Percentiles rank a stretch among this genome's conserved stretches.
phyloP scores from a whole-genome alignment of 1,140 invertebrate genomes.

The Bradynema listronoti region DNA sequence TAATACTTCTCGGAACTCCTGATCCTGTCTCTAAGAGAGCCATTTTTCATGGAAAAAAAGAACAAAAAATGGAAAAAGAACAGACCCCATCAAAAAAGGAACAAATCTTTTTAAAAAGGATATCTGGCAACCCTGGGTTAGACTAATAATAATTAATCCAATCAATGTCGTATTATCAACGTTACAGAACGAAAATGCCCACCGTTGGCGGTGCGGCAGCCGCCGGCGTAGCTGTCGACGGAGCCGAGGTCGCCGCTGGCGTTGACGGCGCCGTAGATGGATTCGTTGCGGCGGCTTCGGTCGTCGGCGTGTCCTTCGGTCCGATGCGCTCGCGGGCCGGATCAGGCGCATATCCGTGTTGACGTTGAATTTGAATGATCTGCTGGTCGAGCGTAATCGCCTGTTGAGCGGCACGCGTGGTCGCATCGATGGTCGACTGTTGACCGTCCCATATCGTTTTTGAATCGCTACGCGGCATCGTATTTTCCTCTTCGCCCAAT shows the following conservation, averaged over 20 bases:
- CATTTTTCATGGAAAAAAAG: no score
- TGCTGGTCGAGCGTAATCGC: conserved; percentile 76
- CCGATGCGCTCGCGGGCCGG: conserved; percentile 60
- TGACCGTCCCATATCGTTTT: conserved; percentile 95
- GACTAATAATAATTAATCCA: no score
- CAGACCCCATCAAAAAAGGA: no score
- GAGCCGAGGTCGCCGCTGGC: not conserved
- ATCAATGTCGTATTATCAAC: no score
- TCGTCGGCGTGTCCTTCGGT: conserved; percentile 4
- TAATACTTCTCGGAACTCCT: no score
- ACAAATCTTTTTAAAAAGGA: no score
- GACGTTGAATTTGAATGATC: conserved; percentile 49
- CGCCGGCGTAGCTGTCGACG: not conserved
- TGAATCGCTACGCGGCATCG: conserved; percentile 69
- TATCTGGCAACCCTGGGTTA: no score
- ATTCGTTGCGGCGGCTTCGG: conserved; percentile 1
- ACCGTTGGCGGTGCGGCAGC: not conserved
- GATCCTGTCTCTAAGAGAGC: no score
- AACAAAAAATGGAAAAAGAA: no score
- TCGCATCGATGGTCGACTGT: conserved; percentile 82
- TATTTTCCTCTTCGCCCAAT: conserved; percentile 83
- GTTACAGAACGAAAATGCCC: not conserved
- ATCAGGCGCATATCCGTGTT: conserved; percentile 49
- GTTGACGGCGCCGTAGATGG: conserved; percentile 6
- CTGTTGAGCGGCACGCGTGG: conserved; percentile 79